Evolutionary conservation across 53 echinoderm and acorn worm genomes (phyloP).

Genomic region (Temnopleurus reevesii): DNA sequence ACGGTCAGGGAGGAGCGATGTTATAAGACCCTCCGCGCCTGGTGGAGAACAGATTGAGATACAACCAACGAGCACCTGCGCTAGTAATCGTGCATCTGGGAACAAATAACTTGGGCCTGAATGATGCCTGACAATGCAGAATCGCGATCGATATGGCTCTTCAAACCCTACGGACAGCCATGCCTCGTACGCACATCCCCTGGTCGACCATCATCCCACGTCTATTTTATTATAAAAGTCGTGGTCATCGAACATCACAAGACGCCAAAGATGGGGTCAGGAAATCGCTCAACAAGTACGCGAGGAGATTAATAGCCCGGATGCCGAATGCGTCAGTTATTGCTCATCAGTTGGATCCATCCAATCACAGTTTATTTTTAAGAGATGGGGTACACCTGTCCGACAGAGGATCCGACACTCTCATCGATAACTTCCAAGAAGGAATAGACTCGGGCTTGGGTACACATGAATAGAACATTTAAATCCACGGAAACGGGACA

Average conservation of each 20-base stretch:
- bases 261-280: not conserved
- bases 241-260: not conserved
- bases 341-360: not conserved
- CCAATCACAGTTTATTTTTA: not conserved
- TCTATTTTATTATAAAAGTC: not conserved
- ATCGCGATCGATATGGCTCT: not conserved
- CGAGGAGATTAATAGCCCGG: not conserved
- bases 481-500: not conserved
- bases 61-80: not conserved
- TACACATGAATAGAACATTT: no score
- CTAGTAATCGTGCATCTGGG: not conserved
- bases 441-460: no score
- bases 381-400: conserved; percentile 29
- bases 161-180: not conserved
- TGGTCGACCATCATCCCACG: not conserved
- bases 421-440: not conserved
- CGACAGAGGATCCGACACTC: not conserved
- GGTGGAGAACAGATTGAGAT: not conserved
- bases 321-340: not conserved
- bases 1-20: not conserved
- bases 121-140: conserved; percentile 2
- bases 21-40: not conserved
- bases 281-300: not conserved
- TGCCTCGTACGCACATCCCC: not conserved
- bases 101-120: not conserved